These are phyloP conservation scores for Ethmia dodecea DNA, from an alignment of 2,888 invertebrate species.

Conservation along the genomic window DNA sequence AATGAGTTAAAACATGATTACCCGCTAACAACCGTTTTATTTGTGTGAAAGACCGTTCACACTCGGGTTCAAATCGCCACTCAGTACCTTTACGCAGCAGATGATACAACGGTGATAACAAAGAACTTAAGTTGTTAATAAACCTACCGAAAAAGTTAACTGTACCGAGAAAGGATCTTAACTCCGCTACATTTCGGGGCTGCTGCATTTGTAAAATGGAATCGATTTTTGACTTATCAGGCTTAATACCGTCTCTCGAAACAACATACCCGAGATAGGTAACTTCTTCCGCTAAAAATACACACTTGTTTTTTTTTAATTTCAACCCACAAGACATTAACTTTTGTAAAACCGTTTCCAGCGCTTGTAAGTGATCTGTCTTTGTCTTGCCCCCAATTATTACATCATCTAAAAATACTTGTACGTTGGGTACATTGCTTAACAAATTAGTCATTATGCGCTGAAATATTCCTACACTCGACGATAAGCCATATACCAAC, in stretches of 20 bases:
- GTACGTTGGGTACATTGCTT: background rate
- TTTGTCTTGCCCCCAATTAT: background rate
- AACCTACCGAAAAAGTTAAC: background rate
- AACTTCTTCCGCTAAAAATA: background rate
- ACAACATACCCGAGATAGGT: background rate
- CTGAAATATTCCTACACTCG: background rate
- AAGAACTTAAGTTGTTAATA: background rate
- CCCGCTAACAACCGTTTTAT: background rate
- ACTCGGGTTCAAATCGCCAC: background rate
- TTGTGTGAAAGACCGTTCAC: background rate
- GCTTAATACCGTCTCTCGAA: background rate
- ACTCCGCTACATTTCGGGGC: background rate
- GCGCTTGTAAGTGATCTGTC: background rate
- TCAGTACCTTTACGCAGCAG: background rate
- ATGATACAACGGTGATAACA: background rate
- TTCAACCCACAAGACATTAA: background rate
- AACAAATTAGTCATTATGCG: background rate
- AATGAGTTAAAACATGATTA: background rate
- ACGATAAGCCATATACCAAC: background rate
- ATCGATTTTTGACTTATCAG: background rate
- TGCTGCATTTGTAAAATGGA: background rate
- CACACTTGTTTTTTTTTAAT: background rate
- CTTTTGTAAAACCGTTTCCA: background rate
- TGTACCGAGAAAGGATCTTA: background rate
- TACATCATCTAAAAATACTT: slow-evolving; percentile 1